Conservation (phyloP, 2,797 vertebrate species). For the Chiloscyllium punctatum region DNA sequence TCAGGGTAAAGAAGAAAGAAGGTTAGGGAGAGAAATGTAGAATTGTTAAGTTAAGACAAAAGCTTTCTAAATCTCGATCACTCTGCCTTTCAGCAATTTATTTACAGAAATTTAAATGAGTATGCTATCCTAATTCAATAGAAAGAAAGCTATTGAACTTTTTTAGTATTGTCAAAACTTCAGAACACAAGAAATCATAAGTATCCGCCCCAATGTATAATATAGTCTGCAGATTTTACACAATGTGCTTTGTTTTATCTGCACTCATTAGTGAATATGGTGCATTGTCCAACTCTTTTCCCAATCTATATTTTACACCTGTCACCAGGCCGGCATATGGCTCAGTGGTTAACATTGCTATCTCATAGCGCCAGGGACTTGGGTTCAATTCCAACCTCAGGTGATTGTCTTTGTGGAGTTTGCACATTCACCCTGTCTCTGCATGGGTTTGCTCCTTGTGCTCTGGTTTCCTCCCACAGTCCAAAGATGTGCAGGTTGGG, state of each 20-base stretch:
- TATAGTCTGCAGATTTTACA: not conserved
- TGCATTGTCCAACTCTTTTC: not conserved
- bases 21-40: not conserved
- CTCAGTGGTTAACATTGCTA: no score
- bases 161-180: not conserved
- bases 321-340: no score
- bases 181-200: not conserved
- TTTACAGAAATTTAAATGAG: not conserved
- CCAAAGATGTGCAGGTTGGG: no score
- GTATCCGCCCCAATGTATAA: not conserved
- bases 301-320: not conserved
- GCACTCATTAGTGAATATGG: not conserved
- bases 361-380: no score
- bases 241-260: not conserved
- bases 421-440: no score
- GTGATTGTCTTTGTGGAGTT: no score
- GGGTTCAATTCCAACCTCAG: no score
- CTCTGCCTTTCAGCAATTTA: not conserved
- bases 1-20: not conserved
- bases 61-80: not conserved
- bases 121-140: not conserved
- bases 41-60: not conserved
- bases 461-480: no score
- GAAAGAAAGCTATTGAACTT: not conserved
- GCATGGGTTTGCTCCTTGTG: no score